A percentile compares a stretch with the other conserved stretches of the same genome.
phyloP scores from a whole-genome alignment of 1,140 invertebrate species.

The Papilio aristodemus region DNA sequence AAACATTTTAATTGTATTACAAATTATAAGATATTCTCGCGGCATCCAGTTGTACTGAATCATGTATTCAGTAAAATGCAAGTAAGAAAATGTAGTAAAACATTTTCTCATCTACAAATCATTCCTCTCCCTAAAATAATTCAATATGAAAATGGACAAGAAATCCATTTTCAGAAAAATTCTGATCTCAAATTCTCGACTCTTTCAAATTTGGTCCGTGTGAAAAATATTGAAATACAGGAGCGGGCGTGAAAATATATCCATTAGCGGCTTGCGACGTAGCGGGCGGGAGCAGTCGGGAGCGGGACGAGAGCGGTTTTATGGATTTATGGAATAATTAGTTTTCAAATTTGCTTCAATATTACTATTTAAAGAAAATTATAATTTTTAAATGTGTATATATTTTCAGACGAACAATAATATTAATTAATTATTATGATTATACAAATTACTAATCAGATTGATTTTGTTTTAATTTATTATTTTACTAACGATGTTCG shows the following conservation, averaged over 20 bases:
- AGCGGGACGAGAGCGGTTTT: too few relatives aligned
- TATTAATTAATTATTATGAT: too few relatives aligned
- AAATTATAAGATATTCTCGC: background rate
- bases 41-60: background rate
- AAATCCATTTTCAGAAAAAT: slow-evolving; percentile 31
- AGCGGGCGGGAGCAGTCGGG: too few relatives aligned
- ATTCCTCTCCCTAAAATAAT: slow-evolving; percentile 21
- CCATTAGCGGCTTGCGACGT: slow-evolving; percentile 23
- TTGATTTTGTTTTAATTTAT: too few relatives aligned
- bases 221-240: slow-evolving; percentile 34
- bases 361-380: too few relatives aligned
- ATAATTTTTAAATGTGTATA: too few relatives aligned
- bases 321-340: too few relatives aligned
- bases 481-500: too few relatives aligned
- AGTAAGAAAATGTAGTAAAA: slow-evolving; percentile 20
- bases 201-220: slow-evolving; percentile 22
- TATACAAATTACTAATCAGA: too few relatives aligned
- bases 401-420: too few relatives aligned
- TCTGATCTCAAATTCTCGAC: slow-evolving; percentile 29
- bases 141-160: slow-evolving; percentile 22
- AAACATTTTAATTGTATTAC: background rate
- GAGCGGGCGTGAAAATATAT: slow-evolving; percentile 19
- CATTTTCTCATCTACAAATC: slow-evolving; percentile 16
- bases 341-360: too few relatives aligned
- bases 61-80: background rate